phyloP scores from a whole-genome alignment of 2,113 vertebrate species.

The Alexandromys fortis region DNA sequence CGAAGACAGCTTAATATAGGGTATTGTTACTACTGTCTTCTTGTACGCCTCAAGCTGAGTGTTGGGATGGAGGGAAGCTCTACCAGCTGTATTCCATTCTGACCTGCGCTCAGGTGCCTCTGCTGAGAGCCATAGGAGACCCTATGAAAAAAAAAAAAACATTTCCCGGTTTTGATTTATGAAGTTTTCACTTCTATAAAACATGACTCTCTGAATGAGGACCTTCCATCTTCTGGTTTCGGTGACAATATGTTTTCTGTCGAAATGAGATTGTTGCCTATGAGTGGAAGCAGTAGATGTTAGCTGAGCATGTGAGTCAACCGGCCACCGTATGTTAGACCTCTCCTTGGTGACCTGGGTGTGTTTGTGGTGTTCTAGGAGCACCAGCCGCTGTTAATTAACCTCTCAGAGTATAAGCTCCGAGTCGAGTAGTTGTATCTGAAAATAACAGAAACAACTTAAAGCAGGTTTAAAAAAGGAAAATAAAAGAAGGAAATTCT shows the following conservation, averaged over 20 bases:
- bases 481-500: not conserved
- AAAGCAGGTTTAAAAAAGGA: not conserved
- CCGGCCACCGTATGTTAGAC: not conserved
- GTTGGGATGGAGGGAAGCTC: not conserved
- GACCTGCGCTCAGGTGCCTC: not conserved
- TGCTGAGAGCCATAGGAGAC: not conserved
- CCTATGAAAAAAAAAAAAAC: not conserved
- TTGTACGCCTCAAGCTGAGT: not conserved
- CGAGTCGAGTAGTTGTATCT: not conserved
- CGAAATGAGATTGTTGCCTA: not conserved
- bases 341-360: not conserved
- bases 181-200: not conserved
- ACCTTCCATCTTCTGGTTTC: not conserved
- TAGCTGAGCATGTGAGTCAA: slow-evolving; percentile 9
- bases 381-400: not conserved
- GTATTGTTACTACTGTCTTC: not conserved
- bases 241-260: not conserved
- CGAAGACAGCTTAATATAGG: not conserved
- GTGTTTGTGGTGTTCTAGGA: not conserved
- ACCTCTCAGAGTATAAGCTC: not conserved
- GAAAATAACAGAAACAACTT: slow-evolving; percentile 54
- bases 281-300: not conserved
- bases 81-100: not conserved
- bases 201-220: slow-evolving; percentile 6
- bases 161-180: not conserved